Evolutionary conservation across 2,888 invertebrate genomes (phyloP), one percentile per base, ranked within the genome.

Genomic region (Polydrusus tereticollis): DNA sequence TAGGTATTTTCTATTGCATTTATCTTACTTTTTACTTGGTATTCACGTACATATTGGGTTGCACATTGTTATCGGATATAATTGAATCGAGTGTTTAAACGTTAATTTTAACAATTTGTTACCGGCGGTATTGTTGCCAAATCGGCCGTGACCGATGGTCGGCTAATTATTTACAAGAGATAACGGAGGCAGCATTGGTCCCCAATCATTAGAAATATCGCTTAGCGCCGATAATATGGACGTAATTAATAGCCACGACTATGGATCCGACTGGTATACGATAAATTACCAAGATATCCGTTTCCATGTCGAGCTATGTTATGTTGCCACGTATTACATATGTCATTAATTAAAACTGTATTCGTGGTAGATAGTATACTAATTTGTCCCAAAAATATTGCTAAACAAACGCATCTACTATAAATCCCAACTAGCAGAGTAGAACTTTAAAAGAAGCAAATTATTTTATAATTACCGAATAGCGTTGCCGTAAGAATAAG

Each of bases 91-190:
- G 59, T 59, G 72, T 43, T 67, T 67, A 63, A 67, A 67, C 67
- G 63, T 67, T 67, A 66, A 71, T 71, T 66, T 71, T 58, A 60
- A 57, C 71, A 67, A 72, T 72, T 72, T 72, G 72, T 67, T 67
- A 58, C 62, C 63, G 68, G 67, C 47, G 59, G 38, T 65, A 50
- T 64, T 70, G 70, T 65, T 70, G 72, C 72, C 68, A 68, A 64
- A 47, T 68, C 29, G 60, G 10, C 59, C 64, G 68, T 72, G 68
- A 72, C 68, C 72, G 69, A 73, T 70, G 70, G 70, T 50, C 47
- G 67, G 63, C 73, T 73, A 73, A 73, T 73, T 73, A 73, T 73
- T 73, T 73, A 73, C 73, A 55, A 70, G 70, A 70, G 73, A 73
- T 70, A 73, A 67, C 68, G 59, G 21, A 38, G 55, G 20, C 62